Percentiles rank a stretch among this genome's conserved stretches.
These are phyloP conservation scores for Pycnonotus jocosus DNA, from an alignment of 2,113 vertebrate genomes.

Conservation along the genomic window DNA sequence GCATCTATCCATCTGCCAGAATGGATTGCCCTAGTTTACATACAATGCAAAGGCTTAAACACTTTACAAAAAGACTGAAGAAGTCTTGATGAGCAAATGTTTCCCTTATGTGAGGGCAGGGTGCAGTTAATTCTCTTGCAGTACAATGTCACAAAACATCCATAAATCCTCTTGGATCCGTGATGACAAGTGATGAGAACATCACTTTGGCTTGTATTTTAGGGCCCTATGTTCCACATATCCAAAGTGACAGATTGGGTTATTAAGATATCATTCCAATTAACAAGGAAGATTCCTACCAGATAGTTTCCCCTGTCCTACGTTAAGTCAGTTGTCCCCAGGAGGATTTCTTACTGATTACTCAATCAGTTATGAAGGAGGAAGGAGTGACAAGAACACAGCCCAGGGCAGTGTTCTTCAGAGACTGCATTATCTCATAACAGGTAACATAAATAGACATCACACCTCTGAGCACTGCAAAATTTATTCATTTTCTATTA, in stretches of 20 bases:
- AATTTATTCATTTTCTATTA: not conserved
- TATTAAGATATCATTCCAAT: not conserved
- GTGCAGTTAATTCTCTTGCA: not conserved
- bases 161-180: not conserved
- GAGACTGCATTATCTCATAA: not conserved
- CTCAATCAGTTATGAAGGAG: not conserved
- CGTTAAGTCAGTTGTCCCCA: not conserved
- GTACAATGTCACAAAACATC: not conserved
- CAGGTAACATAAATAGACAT: slow-evolving; percentile 6
- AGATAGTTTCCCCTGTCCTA: not conserved
- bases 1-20: not conserved
- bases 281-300: not conserved
- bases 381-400: slow-evolving; percentile 2
- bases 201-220: not conserved
- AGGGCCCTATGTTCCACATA: not conserved
- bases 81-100: not conserved
- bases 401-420: not conserved
- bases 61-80: not conserved
- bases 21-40: not conserved
- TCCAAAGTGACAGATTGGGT: not conserved
- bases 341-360: not conserved
- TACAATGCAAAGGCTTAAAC: not conserved
- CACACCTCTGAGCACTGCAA: not conserved
- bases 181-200: not conserved
- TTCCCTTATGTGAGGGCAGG: not conserved